phyloP scores from a whole-genome alignment of 2,888 invertebrate genomes.

The Hoplodrina ambigua region DNA sequence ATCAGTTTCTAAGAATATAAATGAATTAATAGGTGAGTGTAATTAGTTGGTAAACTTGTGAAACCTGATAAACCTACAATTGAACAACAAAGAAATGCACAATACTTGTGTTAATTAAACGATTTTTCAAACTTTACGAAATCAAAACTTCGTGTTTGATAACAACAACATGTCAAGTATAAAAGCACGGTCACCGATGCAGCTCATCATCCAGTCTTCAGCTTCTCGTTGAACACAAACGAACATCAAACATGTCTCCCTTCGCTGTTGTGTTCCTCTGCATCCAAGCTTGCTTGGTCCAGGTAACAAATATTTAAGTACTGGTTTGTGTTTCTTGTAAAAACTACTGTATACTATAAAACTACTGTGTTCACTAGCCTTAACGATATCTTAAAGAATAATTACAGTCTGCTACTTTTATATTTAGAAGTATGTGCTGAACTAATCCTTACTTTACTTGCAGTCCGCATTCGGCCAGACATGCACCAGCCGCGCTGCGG shows the following conservation, averaged over 20 bases:
- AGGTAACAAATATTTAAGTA: slow-evolving; percentile 35
- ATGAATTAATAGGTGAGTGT: slow-evolving; percentile 7
- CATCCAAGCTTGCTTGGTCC: slow-evolving; percentile 56
- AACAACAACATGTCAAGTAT: slow-evolving; percentile 2
- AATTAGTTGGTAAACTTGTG: slow-evolving; percentile 20
- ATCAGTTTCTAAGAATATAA: neutral
- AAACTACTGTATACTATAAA: no score
- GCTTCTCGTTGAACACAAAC: slow-evolving; percentile 24
- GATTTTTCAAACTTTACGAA: neutral
- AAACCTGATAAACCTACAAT: slow-evolving; percentile 27
- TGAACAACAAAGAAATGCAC: neutral
- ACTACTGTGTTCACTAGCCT: no score
- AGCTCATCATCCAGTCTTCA: slow-evolving; percentile 31
- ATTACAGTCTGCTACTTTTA: no score
- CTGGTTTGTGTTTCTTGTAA: neutral
- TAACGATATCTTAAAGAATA: neutral
- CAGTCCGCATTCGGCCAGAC: neutral
- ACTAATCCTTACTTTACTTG: neutral
- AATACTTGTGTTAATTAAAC: neutral
- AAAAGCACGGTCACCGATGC: slow-evolving; percentile 3
- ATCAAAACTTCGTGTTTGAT: neutral
- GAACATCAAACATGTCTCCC: slow-evolving; percentile 42
- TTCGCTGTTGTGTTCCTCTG: slow-evolving; percentile 50
- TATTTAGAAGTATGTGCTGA: no score
- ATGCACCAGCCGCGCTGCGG: neutral